Conservation (phyloP, 2,888 invertebrate genomes). For the Clitarchus hookeri region DNA sequence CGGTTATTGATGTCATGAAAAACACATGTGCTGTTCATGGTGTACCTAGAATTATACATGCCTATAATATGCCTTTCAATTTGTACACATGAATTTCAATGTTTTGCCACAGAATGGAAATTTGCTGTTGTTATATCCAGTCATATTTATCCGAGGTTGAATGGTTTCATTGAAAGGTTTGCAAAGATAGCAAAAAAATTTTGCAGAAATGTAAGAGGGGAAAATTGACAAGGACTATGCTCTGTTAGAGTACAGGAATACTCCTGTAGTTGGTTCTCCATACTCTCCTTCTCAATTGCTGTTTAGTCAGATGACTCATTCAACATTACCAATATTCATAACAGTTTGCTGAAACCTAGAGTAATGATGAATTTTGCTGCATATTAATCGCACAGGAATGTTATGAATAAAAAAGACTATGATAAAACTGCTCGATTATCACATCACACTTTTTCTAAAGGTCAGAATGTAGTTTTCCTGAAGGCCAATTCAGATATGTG, state of each 20-base stretch:
- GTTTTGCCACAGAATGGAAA: background rate
- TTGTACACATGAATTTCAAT: background rate
- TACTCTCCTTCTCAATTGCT: background rate
- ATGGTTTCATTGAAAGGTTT: background rate
- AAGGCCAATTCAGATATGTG: too few species aligned
- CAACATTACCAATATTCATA: background rate
- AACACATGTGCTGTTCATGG: background rate
- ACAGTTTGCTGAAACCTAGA: too few species aligned
- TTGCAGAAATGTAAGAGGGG: background rate
- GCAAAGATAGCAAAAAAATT: background rate
- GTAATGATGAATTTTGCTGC: too few species aligned
- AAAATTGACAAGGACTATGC: background rate
- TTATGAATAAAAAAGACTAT: too few species aligned
- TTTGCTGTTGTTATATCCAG: background rate
- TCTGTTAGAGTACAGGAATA: background rate
- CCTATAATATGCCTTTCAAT: background rate
- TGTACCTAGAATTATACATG: background rate
- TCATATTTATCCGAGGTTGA: background rate
- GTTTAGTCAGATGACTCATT: background rate
- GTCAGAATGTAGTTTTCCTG: too few species aligned
- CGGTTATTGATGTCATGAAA: background rate
- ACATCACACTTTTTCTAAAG: too few species aligned
- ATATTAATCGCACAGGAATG: too few species aligned
- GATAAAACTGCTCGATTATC: too few species aligned
- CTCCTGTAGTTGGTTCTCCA: background rate